Evolutionary conservation across 1,140 invertebrate species (phyloP).

Genomic region (Megalopta genalis): DNA sequence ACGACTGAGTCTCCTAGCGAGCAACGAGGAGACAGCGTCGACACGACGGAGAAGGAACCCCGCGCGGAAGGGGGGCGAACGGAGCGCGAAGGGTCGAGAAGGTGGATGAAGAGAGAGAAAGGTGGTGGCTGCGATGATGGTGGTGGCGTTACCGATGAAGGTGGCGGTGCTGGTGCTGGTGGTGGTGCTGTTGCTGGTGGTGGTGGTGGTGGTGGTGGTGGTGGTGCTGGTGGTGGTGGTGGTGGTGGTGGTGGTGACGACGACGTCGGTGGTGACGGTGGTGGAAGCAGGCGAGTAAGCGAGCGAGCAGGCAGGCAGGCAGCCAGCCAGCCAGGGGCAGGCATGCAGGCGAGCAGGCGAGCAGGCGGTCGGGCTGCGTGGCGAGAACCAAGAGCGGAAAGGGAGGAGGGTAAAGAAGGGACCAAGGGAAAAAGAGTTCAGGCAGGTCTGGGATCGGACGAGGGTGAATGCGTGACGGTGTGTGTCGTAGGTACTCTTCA

Average conservation of each 20-base stretch:
- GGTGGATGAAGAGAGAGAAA: conserved; percentile 53
- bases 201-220: conserved; percentile 33
- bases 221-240: background rate
- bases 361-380: conserved; percentile 45
- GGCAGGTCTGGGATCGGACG: conserved; percentile 76
- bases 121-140: conserved; percentile 23
- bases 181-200: background rate
- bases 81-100: conserved; percentile 58
- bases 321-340: conserved; percentile 44
- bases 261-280: conserved; percentile 20
- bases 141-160: conserved; percentile 10
- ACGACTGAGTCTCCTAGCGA: conserved; percentile 43
- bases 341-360: conserved; percentile 47
- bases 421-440: conserved; percentile 78
- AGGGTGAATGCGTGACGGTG: conserved; percentile 76
- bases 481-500: conserved; percentile 56
- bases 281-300: conserved; percentile 44
- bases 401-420: conserved; percentile 64
- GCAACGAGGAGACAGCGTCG: conserved; percentile 26
- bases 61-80: conserved; percentile 31
- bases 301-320: conserved; percentile 13
- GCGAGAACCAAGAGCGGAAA: conserved; percentile 15
- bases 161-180: conserved; percentile 32
- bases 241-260: background rate
- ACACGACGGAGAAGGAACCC: conserved; percentile 37